A percentile compares a stretch with the other conserved stretches of the same genome.
Conservation (phyloP, 2,888 invertebrate genomes). For the Hirtodrosophila trivittata region DNA sequence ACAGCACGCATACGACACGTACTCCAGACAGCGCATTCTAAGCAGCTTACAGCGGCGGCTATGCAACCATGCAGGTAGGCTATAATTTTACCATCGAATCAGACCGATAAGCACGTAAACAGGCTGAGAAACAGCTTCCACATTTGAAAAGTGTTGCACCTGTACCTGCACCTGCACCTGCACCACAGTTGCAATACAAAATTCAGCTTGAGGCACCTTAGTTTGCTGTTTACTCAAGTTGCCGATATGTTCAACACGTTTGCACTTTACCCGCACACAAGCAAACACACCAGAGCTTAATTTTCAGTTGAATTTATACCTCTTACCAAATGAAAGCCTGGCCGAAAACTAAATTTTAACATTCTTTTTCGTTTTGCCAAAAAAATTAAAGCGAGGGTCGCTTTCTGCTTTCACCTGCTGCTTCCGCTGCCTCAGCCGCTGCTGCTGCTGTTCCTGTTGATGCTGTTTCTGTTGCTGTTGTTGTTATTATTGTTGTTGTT, state of each 20-base stretch:
- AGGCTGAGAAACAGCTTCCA: slow-evolving; percentile 20
- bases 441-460: slow-evolving; percentile 6
- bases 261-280: slow-evolving; percentile 27
- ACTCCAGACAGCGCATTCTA: slow-evolving; percentile 51
- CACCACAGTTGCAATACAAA: slow-evolving; percentile 1
- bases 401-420: slow-evolving; percentile 15
- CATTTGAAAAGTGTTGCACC: slow-evolving; percentile 4
- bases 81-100: slow-evolving; percentile 47
- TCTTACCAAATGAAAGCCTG: slow-evolving; percentile 34
- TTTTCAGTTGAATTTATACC: slow-evolving; percentile 47
- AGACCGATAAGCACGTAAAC: slow-evolving; percentile 58
- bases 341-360: slow-evolving; percentile 16
- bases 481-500: slow-evolving; percentile 7
- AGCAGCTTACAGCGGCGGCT: slow-evolving; percentile 44
- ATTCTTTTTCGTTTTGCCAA: slow-evolving; percentile 12
- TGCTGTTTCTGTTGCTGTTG: slow-evolving; percentile 8
- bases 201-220: slow-evolving; percentile 34
- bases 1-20: slow-evolving; percentile 62
- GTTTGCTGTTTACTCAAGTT: slow-evolving; percentile 56
- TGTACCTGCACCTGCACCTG: slow-evolving; percentile 27
- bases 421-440: neutral
- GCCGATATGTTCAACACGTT: slow-evolving; percentile 63
- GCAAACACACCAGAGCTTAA: slow-evolving; percentile 52
- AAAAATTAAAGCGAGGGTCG: slow-evolving; percentile 31
- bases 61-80: neutral